Conservation (phyloP, 2,888 invertebrate genomes). For the Chrysolina oricalcia region DNA sequence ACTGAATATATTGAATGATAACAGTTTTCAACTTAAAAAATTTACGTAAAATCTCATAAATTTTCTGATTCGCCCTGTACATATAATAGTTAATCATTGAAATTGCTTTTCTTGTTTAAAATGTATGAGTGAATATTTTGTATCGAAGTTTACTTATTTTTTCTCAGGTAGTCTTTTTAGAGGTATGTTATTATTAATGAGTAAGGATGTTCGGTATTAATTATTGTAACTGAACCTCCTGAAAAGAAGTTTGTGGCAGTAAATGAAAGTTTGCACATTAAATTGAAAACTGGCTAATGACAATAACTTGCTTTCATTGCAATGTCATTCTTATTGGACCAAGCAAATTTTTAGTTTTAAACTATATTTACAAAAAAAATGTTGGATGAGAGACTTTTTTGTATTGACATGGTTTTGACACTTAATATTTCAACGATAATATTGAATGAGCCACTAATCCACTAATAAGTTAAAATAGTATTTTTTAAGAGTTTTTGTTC, state of each 20-base stretch:
- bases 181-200: background rate
- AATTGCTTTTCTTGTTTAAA: background rate
- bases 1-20: too few relatives aligned
- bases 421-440: background rate
- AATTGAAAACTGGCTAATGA: too few relatives aligned
- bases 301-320: too few relatives aligned
- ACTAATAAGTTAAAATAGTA: background rate
- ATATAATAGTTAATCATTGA: background rate
- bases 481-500: background rate
- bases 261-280: too few relatives aligned
- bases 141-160: constrained; percentile 37
- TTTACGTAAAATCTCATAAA: background rate
- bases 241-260: too few relatives aligned
- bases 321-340: too few relatives aligned
- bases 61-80: background rate
- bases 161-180: constrained; percentile 37
- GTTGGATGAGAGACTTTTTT: background rate
- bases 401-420: background rate
- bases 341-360: too few relatives aligned
- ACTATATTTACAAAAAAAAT: background rate
- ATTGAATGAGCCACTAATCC: background rate
- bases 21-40: background rate
- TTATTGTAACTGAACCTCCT: too few relatives aligned
- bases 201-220: background rate
- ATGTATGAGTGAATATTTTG: constrained; percentile 11